Evolutionary conservation across 2,113 vertebrate species (phyloP), one percentile per base, ranked within the genome.

Genomic region (Mastomys coucha): DNA sequence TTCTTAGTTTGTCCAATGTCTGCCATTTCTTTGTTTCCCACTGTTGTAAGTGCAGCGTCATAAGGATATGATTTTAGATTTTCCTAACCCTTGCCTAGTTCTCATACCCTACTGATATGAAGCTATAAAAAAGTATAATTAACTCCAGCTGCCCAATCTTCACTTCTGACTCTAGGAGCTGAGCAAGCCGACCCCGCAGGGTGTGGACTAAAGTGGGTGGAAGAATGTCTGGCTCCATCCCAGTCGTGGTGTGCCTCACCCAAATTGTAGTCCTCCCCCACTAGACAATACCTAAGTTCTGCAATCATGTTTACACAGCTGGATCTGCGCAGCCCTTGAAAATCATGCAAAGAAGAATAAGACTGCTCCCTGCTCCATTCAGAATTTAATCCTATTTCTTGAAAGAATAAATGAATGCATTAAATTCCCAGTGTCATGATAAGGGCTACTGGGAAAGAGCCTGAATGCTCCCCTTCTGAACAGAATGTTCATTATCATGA

Each of bases 281-380:
- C 92, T 91, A 95, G 89, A 96, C 69, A 97, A 93, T 95, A 69
- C 93, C 87, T 96, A 97, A 94, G 56, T 95, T 97, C 81, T 95
- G 60, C 60, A 65, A 92, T 91, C 94, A 88, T 97, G 91, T 97
- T 98, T 97, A 96, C 78, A 98, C 95, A 97, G 92, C 97, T 97
- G 96, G 63, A 97, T 95, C 77, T 92, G 60, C 85, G 42, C 36
- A 97, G 92, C 60, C 63, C 93, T 51, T 91, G 78, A 97, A 97
- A 78, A 97, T 80, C 77, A 91, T 87, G 88, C 92, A 96, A 93
- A 88, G 60, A 67, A 93, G 60, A 70, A 22, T 4, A 96, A 88
- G 63, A 88, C 49, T 95, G 39, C 20, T 94, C 49, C 91, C 39
- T 93, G 56, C 45, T 90, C 89, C 63, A 65, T 63, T 92, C 58